Base-by-base conservation (phyloP, 2,797 vertebrate genomes). In the Mionectes olivaceus region DNA sequence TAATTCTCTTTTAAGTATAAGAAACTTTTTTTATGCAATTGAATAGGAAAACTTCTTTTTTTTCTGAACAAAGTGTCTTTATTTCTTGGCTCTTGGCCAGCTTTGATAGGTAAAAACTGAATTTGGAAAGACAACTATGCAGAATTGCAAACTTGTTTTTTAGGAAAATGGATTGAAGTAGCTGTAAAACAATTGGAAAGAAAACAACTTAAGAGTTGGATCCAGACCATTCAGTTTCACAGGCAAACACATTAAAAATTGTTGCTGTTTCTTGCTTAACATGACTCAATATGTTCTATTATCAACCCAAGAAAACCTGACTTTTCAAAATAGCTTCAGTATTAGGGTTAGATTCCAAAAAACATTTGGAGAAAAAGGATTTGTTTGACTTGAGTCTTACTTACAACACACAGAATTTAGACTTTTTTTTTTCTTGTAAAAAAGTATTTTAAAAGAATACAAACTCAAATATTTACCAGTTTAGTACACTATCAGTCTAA, bases 261-360 rank as follows among this genome's bases (percentile, higher is more conserved):
- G 47, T 79, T 93, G 53, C 21, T 81, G 14, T 61, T 89, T 84
- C 35, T 87, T 84, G 21, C 19, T 78, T 75, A 41, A 39, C 14
- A 3, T 55, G 27, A 39, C 52, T 87, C 23, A 56, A 1, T 93
- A 44, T 90, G 64, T 84, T 96, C 56, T 89, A 50, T 89, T 83
- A 64, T 19, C 32, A 69, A 84, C 37, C 71, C 56, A 60, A 69
- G 35, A 87, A 91, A 91, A 87, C 63, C 76, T 30, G 10, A 53
- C 86, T 95, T 95, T 96, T 94, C 50, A 79, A 84, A 89, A 68
- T 68, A 90, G 19, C 79, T 59, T 93, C 71, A 91, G 41, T 87
- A 43, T 89, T 61, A 73, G 19, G 9, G 47, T 39, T 67, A 49
- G 33, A 82, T 76, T 95, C 35, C n/a, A 81, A 91, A 91, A 76